Conservation (phyloP, 2,888 invertebrate genomes). For the Sinohyriopsis cumingii region DNA sequence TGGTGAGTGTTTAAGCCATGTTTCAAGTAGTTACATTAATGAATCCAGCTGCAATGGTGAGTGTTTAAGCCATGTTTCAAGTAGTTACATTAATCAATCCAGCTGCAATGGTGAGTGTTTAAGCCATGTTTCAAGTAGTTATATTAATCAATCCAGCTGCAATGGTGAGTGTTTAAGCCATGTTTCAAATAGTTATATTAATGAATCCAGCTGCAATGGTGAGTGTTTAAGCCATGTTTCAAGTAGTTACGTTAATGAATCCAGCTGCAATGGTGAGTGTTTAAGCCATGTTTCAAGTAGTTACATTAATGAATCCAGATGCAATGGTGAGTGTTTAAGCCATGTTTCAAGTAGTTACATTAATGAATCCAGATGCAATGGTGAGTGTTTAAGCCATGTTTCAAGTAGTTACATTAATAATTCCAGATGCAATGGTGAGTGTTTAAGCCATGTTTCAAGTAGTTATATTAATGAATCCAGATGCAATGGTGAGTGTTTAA, state of each 20-base stretch:
- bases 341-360: too few species aligned
- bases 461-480: conserved; percentile 25
- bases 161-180: conserved; percentile 3
- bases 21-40: too few species aligned
- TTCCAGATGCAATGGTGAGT: conserved; percentile 20
- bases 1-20: conserved; percentile 3
- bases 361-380: conserved; percentile 24
- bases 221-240: not conserved
- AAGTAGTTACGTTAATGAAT: conserved; percentile 7
- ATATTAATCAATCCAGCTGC: conserved; percentile 29
- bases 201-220: conserved; percentile 23
- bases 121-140: too few species aligned
- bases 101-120: conserved; percentile 11
- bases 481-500: conserved; percentile 9
- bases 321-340: conserved; percentile 5
- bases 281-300: too few species aligned
- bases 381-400: conserved; percentile 1
- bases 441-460: not conserved
- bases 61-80: not conserved
- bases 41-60: conserved; percentile 23
- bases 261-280: conserved; percentile 18
- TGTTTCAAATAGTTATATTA: too few species aligned
- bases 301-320: conserved; percentile 28
- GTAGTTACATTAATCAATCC: conserved; percentile 21
- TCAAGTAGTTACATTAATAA: too few species aligned